Evolutionary conservation across 2,113 vertebrate genomes (phyloP), one percentile per base, ranked within the genome.

Genomic region (Paedocypris sp.): DNA sequence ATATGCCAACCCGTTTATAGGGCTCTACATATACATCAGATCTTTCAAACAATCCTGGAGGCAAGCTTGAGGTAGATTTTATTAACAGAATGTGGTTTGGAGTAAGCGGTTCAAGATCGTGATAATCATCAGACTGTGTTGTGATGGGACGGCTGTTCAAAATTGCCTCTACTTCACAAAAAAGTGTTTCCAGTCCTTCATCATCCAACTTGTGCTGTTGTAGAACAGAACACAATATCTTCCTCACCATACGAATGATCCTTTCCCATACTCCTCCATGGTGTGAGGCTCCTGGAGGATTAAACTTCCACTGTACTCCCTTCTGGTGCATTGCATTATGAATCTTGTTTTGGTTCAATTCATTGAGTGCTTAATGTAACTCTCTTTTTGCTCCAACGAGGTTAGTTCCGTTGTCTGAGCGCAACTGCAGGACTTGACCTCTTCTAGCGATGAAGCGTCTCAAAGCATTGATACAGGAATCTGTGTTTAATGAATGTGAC

Each of bases 161-260:
- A 7, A 60, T 32, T 15, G 42, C 16, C 15, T 60, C 19, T 8
- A 36, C 20, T 13, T 47, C 42, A 23, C 57, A 60, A 10, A 47
- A 13, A 32, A 33, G 31, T 8, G 22, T 65, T 6, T 52, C 18
- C 13, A 49, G 35, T 12, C 13, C 41, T 29, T 42, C 23, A 15
- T 59, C 45, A 42, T 59, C 25, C 9, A 64, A 13, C 11, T 22
- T 23, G 23, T 58, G 62, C 13, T 65, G 11, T 45, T 25, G 57
- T 5, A 49, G 10, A 5, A 22, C 33, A 19, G 52, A 65, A 10
- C 19, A 7, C 22, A 49, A 16, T 13, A 39, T 10, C 9, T 41
- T 49, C n/a, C 49, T 58, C n/a, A 57, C 32, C 8, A 58, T 20
- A 2, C 46, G 3, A 22, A 66, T 60, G 9, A 59, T 19, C 2